Conservation (phyloP, 2,797 vertebrate genomes). For the Lindbergichthys nudifrons region DNA sequence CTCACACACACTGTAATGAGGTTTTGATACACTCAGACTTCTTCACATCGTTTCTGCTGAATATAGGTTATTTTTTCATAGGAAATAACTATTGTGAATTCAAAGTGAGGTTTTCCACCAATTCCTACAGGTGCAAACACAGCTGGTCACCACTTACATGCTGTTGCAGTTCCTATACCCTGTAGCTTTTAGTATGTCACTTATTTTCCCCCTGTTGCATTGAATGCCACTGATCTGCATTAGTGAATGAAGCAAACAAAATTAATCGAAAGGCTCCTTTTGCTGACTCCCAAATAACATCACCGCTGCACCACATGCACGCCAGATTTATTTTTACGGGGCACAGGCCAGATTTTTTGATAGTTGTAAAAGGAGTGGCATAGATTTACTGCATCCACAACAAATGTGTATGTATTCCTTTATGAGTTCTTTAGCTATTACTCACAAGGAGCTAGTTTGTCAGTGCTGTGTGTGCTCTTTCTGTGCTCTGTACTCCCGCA, state of each 20-base stretch:
- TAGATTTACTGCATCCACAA: conserved; percentile 78
- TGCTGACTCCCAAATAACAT: conserved; percentile 65
- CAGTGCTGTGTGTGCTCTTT: conserved; percentile 86
- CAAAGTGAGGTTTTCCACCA: not conserved
- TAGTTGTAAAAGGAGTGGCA: conserved; percentile 73
- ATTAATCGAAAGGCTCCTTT: conserved; percentile 57
- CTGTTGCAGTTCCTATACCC: conserved; percentile 24
- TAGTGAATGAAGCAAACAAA: conserved; percentile 58
- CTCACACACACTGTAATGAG: not conserved
- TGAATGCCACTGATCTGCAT: conserved; percentile 67
- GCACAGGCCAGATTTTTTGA: conserved; percentile 71
- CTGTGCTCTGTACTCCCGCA: conserved; percentile 74
- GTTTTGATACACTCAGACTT: not conserved
- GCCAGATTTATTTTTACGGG: conserved; percentile 71
- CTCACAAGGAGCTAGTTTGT: conserved; percentile 84
- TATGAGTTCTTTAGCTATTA: conserved; percentile 84
- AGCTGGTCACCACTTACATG: conserved; percentile 41
- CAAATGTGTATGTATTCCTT: conserved; percentile 83
- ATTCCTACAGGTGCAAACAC: conserved; percentile 43
- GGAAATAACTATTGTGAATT: conserved; percentile 7
- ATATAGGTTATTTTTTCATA: not conserved
- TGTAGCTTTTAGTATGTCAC: conserved; percentile 45
- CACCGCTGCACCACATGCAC: conserved; percentile 42
- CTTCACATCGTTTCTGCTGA: conserved; percentile 5
- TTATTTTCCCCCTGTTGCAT: conserved; percentile 32